Conservation (phyloP, 2,888 invertebrate species). For the Ecliptopera silaceata region DNA sequence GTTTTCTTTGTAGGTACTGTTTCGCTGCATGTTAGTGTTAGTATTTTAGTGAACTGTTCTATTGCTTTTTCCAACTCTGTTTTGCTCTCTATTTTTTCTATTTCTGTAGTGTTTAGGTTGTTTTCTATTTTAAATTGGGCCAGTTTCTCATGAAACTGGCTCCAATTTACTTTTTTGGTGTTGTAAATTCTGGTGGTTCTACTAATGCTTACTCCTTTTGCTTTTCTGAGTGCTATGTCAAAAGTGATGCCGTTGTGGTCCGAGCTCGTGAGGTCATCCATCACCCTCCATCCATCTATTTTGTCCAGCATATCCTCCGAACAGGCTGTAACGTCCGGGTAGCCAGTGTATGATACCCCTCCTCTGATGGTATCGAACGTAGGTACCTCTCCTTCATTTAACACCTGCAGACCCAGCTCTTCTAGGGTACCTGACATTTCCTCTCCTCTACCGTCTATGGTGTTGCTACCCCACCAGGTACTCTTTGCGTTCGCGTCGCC, state of each 20-base stretch:
- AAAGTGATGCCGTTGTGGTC: conserved; percentile 38
- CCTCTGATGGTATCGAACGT: neutral
- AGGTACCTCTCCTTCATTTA: neutral
- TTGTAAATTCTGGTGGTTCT: conserved; percentile 3
- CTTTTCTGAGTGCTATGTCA: conserved; percentile 19
- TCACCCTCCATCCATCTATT: neutral
- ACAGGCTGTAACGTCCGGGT: neutral
- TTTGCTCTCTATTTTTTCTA: conserved; percentile 2
- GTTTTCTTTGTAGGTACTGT: neutral
- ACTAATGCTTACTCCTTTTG: conserved; percentile 7
- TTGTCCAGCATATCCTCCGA: neutral
- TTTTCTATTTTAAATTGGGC: neutral
- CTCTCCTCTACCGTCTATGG: neutral
- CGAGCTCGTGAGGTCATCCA: neutral
- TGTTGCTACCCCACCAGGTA: conserved; percentile 29
- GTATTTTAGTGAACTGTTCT: neutral
- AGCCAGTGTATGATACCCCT: neutral
- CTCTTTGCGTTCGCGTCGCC: no score
- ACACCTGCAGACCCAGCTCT: neutral
- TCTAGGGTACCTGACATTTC: neutral
- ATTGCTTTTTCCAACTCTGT: neutral
- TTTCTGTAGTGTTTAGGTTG: neutral
- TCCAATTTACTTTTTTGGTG: neutral
- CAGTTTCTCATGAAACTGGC: neutral
- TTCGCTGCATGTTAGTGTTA: neutral